Evolutionary conservation across 2,888 invertebrate species (phyloP).

Genomic region (Apamea sordens): DNA sequence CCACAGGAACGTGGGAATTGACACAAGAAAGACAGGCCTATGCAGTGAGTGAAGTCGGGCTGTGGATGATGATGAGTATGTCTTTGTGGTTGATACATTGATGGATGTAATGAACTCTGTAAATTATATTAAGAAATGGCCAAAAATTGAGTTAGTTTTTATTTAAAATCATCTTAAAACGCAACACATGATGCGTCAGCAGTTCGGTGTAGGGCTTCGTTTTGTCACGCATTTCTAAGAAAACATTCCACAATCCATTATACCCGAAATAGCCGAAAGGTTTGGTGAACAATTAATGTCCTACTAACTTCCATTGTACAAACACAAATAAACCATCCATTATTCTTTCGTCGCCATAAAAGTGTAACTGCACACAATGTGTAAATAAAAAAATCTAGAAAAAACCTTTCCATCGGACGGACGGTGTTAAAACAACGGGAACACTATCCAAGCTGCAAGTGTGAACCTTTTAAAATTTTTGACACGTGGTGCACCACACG

Average conservation of each 20-base stretch:
- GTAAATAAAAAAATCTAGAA: slow-evolving; percentile 12
- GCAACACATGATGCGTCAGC: neutral
- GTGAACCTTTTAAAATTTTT: slow-evolving; percentile 58
- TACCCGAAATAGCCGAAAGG: slow-evolving; percentile 6
- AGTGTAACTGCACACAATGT: slow-evolving; percentile 17
- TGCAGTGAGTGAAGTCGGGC: neutral
- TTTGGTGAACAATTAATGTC: neutral
- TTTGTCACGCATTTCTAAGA: neutral
- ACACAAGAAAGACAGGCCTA: neutral
- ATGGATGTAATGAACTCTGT: neutral
- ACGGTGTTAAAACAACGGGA: slow-evolving; percentile 38
- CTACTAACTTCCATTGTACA: slow-evolving; percentile 22
- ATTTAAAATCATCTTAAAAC: neutral
- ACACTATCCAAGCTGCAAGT: slow-evolving; percentile 33
- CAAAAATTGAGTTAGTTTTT: neutral
- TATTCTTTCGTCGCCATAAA: slow-evolving; percentile 32
- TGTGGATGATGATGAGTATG: neutral
- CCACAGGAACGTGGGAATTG: neutral
- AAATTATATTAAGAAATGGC: neutral
- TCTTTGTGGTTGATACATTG: neutral
- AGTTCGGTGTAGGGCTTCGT: neutral
- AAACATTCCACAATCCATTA: slow-evolving; percentile 6
- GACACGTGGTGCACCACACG: slow-evolving; percentile 51
- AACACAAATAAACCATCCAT: slow-evolving; percentile 33
- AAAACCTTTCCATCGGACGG: slow-evolving; percentile 21